Percentiles rank a stretch among this genome's conserved stretches.
These are phyloP conservation scores for Aporophyla lueneburgensis DNA, from an alignment of 2,888 invertebrate genomes.

Conservation along the genomic window DNA sequence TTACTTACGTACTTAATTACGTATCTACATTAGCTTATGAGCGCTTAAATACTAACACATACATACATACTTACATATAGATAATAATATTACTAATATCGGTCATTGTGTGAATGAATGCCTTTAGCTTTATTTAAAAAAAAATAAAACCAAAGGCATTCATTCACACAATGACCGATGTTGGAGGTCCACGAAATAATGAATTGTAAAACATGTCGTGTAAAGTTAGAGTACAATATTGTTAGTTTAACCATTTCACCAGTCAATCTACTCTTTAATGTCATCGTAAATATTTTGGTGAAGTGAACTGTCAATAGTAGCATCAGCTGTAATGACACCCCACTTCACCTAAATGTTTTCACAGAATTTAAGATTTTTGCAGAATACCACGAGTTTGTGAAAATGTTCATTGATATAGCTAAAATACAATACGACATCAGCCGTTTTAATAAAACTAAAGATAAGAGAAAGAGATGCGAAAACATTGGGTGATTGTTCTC, in stretches of 20 bases:
- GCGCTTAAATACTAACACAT: slow-evolving; percentile 32
- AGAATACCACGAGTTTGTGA: background rate
- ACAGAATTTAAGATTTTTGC: too few species aligned
- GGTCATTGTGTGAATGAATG: too few species aligned
- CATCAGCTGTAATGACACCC: too few species aligned
- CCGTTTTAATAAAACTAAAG: background rate
- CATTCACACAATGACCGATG: background rate
- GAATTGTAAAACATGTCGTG: background rate
- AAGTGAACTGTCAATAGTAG: background rate
- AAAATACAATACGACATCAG: background rate
- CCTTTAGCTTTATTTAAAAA: too few species aligned
- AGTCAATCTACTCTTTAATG: too few species aligned
- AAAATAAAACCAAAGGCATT: background rate
- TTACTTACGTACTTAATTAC: slow-evolving; percentile 50
- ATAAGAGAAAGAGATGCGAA: background rate
- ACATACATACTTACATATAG: background rate
- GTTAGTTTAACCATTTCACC: background rate
- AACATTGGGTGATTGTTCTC: background rate
- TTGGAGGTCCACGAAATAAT: slow-evolving; percentile 1
- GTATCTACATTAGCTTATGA: slow-evolving; percentile 48
- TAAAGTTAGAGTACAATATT: background rate
- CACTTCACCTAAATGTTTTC: too few species aligned
- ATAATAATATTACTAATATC: background rate
- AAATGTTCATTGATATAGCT: background rate
- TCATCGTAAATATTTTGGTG: background rate